A percentile compares a stretch with the other conserved stretches of the same genome.
These are phyloP conservation scores for Antheraea yamamai DNA, from an alignment of 2,888 invertebrate genomes.

Conservation along the genomic window DNA sequence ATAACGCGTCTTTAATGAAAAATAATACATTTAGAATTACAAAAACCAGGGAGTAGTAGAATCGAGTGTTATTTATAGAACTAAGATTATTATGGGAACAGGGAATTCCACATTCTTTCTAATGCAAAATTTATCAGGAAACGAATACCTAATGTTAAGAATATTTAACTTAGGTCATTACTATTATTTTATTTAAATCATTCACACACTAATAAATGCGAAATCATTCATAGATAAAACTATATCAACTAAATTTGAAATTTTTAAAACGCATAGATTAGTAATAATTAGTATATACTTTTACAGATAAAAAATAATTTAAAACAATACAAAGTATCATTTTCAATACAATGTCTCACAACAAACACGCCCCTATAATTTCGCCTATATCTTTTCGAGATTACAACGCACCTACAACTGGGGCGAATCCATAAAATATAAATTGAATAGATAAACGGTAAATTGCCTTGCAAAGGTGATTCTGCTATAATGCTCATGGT, in stretches of 20 bases:
- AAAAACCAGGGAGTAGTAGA: background rate
- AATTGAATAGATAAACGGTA: constrained; percentile 72
- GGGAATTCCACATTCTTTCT: background rate
- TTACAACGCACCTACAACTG: constrained; percentile 51
- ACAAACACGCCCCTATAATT: constrained; percentile 53
- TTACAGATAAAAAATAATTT: background rate
- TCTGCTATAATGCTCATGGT: constrained; percentile 38
- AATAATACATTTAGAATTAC: background rate
- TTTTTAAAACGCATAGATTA: background rate
- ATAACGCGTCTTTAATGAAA: background rate
- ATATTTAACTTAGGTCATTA: too few relatives aligned
- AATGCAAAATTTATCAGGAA: background rate
- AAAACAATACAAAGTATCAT: constrained; percentile 21
- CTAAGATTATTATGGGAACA: background rate
- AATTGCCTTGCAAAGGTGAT: constrained; percentile 50
- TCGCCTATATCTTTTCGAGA: constrained; percentile 47
- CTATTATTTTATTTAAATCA: too few relatives aligned
- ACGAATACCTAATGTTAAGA: too few relatives aligned
- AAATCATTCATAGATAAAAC: background rate
- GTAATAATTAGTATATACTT: background rate
- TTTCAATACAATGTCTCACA: constrained; percentile 31
- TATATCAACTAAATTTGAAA: background rate
- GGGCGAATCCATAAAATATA: constrained; percentile 69
- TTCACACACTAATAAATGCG: too few relatives aligned
- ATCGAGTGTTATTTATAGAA: background rate